Conservation (phyloP, 2,888 invertebrate species). For the Entomobrya multifasciata region DNA sequence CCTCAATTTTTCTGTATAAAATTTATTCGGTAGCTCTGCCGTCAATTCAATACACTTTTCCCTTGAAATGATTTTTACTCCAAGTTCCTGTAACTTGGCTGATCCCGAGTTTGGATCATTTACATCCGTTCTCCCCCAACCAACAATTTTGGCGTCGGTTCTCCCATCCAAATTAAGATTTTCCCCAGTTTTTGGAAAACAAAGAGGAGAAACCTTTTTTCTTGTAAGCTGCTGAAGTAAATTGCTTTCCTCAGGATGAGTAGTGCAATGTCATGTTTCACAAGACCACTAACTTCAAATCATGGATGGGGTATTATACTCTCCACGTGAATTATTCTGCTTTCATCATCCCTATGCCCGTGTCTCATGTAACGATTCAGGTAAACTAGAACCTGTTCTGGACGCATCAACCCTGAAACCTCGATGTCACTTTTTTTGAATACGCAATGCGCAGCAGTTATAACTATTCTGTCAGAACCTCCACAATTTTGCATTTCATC, state of each 20-base stretch:
- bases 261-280: slow-evolving; percentile 57
- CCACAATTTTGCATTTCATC: slow-evolving; percentile 17
- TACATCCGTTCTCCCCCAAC: slow-evolving; percentile 44
- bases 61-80: slow-evolving; percentile 18
- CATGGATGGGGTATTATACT: slow-evolving; percentile 36
- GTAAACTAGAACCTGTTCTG: slow-evolving; percentile 26
- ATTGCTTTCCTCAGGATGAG: slow-evolving; percentile 35
- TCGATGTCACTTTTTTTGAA: neutral
- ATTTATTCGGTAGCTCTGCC: neutral
- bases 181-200: slow-evolving; percentile 40
- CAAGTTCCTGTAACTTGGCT: slow-evolving; percentile 32
- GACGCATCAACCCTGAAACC: neutral
- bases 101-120: neutral
- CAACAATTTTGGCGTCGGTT: slow-evolving; percentile 40
- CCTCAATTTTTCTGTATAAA: neutral
- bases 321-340: slow-evolving; percentile 10
- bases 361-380: slow-evolving; percentile 14
- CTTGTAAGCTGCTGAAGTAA: slow-evolving; percentile 7
- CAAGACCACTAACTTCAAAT: neutral
- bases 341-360: neutral
- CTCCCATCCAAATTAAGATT: slow-evolving; percentile 21
- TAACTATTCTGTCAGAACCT: slow-evolving; percentile 38
- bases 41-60: slow-evolving; percentile 13
- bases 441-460: slow-evolving; percentile 65
- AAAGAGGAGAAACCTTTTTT: slow-evolving; percentile 45